Conservation (phyloP, 2,113 vertebrate species). For the Muntiacus reevesi region DNA sequence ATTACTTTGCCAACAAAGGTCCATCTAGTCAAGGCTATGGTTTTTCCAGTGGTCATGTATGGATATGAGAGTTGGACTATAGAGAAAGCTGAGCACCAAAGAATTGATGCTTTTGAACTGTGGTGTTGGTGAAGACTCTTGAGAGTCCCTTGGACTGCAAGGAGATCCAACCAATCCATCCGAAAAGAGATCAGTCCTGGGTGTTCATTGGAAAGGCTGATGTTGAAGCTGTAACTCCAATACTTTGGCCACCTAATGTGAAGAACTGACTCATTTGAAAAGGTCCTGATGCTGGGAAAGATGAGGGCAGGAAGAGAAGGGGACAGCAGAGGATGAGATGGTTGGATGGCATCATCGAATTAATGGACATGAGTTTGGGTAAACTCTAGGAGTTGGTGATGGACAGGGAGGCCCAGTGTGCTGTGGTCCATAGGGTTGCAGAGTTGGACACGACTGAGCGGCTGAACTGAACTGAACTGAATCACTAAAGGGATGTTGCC, state of each 20-base stretch:
- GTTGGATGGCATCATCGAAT: not conserved
- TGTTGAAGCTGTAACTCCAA: not conserved
- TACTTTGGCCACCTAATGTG: not conserved
- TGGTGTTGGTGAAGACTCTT: not conserved
- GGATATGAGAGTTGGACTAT: not conserved
- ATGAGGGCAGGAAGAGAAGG: not conserved
- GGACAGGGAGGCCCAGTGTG: not conserved
- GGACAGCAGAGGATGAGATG: not conserved
- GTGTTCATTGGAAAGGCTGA: not conserved
- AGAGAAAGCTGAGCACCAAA: not conserved
- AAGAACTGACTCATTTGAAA: not conserved
- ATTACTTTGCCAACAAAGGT: not conserved
- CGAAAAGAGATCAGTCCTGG: not conserved
- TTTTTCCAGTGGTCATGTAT: not conserved
- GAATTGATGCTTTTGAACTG: not conserved
- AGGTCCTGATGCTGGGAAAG: not conserved
- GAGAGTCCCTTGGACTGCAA: not conserved
- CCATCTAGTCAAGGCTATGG: not conserved
- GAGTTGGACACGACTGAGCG: not conserved
- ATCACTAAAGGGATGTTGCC: not conserved
- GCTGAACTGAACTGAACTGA: not conserved
- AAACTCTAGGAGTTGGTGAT: not conserved
- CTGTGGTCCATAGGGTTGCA: not conserved
- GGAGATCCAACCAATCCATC: not conserved
- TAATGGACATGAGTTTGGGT: not conserved